Conservation (phyloP, 2,797 vertebrate genomes). For the Propithecus perrieri region DNA sequence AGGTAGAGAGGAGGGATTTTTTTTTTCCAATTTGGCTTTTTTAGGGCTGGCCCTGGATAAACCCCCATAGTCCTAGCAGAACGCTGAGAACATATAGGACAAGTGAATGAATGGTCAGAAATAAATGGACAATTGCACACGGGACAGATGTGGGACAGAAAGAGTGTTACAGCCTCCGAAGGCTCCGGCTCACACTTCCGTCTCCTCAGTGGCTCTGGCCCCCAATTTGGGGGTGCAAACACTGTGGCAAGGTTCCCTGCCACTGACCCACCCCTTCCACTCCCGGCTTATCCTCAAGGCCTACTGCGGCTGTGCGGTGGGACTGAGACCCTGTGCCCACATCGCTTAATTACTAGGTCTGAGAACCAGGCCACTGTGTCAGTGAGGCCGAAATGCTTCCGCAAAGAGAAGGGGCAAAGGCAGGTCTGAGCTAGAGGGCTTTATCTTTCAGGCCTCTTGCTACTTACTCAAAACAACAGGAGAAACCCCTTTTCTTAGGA, state of each 20-base stretch:
- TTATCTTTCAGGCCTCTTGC: not conserved
- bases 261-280: not conserved
- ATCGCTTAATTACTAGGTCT: not conserved
- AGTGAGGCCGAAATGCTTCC: not conserved
- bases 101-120: not conserved
- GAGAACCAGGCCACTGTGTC: not conserved
- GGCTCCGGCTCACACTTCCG: not conserved
- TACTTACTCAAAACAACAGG: not conserved
- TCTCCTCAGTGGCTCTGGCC: not conserved
- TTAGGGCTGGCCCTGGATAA: not conserved
- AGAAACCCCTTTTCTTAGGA: not conserved
- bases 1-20: too few relatives aligned
- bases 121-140: not conserved
- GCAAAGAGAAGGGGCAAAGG: not conserved
- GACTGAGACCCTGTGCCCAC: not conserved
- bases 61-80: not conserved
- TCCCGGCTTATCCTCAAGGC: not conserved
- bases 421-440: not conserved
- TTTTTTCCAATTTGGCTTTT: not conserved
- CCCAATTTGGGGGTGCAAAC: not conserved
- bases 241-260: not conserved
- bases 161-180: too few relatives aligned
- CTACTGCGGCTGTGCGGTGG: not conserved
- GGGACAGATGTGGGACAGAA: too few relatives aligned
- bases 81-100: not conserved